Evolutionary conservation across 1,140 invertebrate species (phyloP), one percentile per base, ranked within the genome.

Genomic region (Leptinotarsa texana): DNA sequence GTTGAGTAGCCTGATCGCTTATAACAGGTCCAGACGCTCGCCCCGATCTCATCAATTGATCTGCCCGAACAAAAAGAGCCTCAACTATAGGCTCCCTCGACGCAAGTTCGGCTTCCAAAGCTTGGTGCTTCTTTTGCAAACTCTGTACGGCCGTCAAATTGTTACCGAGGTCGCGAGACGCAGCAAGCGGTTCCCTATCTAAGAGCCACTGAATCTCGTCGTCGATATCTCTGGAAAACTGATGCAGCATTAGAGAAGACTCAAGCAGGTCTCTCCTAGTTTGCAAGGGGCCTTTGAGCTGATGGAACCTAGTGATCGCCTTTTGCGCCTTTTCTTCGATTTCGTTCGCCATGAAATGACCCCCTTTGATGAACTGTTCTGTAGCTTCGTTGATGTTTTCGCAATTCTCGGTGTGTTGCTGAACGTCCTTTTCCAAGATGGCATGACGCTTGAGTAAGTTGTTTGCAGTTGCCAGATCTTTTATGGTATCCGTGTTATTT

Each of bases 41-140:
- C 2, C 93, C 92, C 65, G 93, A 92, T n/a, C 92, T 88, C 4
- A 93, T 88, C 90, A 97, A 94, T 75, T 93, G 90, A 5, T 91
- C 87, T 0, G 94, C 94, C 71, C 94, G 88, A 5, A 88, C 89
- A 6, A 91, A 86, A 8, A 97, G 85, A 0, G 91, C 90, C 13
- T 89, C 86, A 3, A 97, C 91, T 2, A 96, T 89, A 0, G 95
- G 93, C 84, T 97, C 95, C 79, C 95, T 91, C 11, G 92, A 92
- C 47, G 90, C 87, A 13, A 97, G 86, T 86, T 97, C 95, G 0
- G 94, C 91, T 83, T 97, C 95, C 4, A 96, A 82, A 2, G 91
- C 91, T 78, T 94, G 91, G 86, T 99, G 97, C 86, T 99, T 99
- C 88, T 99, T 99, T 81, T 98, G 96, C 65, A 99, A 86, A 81